These are phyloP conservation scores for Phallusia fumigata DNA, from an alignment of 23 tunicate species.

Conservation along the genomic window DNA sequence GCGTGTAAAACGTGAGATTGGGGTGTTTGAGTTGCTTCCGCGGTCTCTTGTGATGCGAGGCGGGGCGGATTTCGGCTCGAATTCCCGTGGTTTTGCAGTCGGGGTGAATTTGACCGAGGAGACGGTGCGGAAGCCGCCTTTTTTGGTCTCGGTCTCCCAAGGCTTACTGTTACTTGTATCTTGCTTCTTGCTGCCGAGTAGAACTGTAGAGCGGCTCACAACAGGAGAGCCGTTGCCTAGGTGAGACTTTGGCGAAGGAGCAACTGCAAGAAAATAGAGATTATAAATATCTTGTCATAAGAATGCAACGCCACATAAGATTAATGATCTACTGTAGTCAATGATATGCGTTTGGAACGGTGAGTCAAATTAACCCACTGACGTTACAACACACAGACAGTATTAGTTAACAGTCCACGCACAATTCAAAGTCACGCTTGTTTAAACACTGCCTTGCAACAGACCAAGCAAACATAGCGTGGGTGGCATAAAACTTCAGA, in stretches of 20 bases:
- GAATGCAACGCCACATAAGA: too few species aligned
- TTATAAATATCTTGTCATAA: too few species aligned
- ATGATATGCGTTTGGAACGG: too few species aligned
- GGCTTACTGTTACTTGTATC: constrained; percentile 12
- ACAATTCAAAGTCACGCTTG: too few species aligned
- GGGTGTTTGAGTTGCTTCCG: background rate
- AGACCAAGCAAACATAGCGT: too few species aligned
- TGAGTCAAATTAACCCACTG: too few species aligned
- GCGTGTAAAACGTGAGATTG: constrained; percentile 28
- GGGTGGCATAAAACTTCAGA: too few species aligned
- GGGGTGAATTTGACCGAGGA: constrained; percentile 17
- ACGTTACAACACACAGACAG: too few species aligned
- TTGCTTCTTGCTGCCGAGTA: background rate
- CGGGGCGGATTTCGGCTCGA: constrained; percentile 25
- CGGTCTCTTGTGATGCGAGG: background rate
- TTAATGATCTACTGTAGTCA: too few species aligned
- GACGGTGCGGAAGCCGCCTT: constrained; percentile 29
- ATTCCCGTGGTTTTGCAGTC: constrained; percentile 7
- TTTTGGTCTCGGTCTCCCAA: constrained; percentile 34
- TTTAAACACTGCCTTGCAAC: too few species aligned
- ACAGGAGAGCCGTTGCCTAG: constrained; percentile 11
- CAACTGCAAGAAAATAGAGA: background rate
- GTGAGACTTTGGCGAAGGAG: background rate
- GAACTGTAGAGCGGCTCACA: background rate
- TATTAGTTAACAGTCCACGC: too few species aligned